These are phyloP conservation scores for Brachymystax lenok DNA, from an alignment of 2,797 vertebrate genomes.

Conservation along the genomic window DNA sequence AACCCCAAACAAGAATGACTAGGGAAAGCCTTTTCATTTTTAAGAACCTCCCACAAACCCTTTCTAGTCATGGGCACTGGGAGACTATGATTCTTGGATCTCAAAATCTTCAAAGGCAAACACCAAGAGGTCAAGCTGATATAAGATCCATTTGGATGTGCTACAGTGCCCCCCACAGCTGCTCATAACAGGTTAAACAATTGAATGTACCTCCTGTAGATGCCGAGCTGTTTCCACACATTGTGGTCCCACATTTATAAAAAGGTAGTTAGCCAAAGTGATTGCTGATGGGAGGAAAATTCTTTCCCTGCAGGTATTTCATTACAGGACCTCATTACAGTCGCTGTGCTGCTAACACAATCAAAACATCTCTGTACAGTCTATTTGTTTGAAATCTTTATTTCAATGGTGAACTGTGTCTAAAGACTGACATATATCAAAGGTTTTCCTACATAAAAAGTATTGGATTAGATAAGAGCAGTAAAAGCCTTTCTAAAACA, in stretches of 20 bases:
- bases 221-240: background rate
- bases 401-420: constrained; percentile 49
- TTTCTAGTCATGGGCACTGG: background rate
- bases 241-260: background rate
- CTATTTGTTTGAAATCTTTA: constrained; percentile 60
- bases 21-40: background rate
- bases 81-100: background rate
- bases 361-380: constrained; percentile 42
- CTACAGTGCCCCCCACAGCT: background rate
- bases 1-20: background rate
- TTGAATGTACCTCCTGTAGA: background rate
- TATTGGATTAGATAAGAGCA: constrained; percentile 20
- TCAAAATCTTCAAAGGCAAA: background rate
- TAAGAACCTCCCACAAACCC: background rate
- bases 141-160: background rate
- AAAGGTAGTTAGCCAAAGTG: background rate
- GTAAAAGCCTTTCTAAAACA: constrained; percentile 5
- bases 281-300: background rate
- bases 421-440: constrained; percentile 52
- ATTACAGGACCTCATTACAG: no score
- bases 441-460: constrained; percentile 31
- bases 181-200: background rate
- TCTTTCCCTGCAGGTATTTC: no score
- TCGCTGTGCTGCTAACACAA: constrained; percentile 34
- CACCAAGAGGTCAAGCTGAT: background rate